phyloP scores from a whole-genome alignment of 1,140 invertebrate species.

The Lepidotrigona ventralis region DNA sequence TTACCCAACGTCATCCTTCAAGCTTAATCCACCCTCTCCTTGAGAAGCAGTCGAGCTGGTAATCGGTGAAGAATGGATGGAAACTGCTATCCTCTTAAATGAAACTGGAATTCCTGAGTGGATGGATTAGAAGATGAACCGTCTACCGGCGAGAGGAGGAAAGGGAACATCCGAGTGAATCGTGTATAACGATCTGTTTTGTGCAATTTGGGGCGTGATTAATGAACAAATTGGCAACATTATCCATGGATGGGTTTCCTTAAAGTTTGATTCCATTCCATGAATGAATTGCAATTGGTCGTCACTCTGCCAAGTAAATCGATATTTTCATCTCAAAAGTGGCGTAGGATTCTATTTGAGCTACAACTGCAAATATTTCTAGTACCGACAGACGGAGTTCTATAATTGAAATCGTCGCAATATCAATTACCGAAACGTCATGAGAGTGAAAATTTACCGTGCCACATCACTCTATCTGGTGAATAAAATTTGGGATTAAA shows the following conservation, averaged over 20 bases:
- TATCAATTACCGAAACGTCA: not conserved
- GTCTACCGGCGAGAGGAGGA: not conserved
- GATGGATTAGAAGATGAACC: conserved; percentile 10
- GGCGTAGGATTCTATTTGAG: not conserved
- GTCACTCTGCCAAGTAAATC: not conserved
- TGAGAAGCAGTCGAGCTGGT: not conserved
- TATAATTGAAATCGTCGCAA: not conserved
- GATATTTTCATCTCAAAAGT: conserved; percentile 2
- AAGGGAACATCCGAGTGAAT: not conserved
- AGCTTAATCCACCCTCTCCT: conserved; percentile 3
- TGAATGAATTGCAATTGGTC: not conserved
- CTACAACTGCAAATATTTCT: not conserved
- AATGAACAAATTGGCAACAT: not conserved
- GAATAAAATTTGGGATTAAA: conserved; percentile 16
- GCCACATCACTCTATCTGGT: not conserved
- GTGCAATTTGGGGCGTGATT: not conserved
- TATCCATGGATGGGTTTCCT: not conserved
- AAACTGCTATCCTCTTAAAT: conserved; percentile 24
- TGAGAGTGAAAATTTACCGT: not conserved
- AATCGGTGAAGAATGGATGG: conserved; percentile 19
- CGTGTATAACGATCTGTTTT: conserved; percentile 16
- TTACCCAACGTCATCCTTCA: conserved; percentile 8
- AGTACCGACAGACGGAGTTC: not conserved
- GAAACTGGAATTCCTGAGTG: conserved; percentile 24
- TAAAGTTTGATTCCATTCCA: not conserved